Evolutionary conservation across 2,113 vertebrate species (phyloP).

Genomic region (Lepus timidus): DNA sequence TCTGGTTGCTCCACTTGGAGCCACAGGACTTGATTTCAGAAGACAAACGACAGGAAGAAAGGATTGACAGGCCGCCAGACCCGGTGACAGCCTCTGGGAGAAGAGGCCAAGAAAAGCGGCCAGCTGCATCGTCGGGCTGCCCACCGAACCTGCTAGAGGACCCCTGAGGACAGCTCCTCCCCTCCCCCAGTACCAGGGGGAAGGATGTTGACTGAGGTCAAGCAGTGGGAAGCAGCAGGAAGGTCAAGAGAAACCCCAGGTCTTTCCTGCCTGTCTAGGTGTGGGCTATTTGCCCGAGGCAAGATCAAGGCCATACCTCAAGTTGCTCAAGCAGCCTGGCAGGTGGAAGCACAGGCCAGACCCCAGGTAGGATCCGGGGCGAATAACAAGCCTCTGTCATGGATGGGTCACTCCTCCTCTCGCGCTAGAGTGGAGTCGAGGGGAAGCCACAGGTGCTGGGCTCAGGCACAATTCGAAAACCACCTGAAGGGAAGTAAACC

Average conservation of each 20-base stretch:
- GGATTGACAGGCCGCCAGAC: background rate
- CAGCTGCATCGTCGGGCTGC: background rate
- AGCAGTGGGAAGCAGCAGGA: background rate
- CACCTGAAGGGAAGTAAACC: background rate
- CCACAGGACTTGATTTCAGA: background rate
- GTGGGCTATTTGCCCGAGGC: slow-evolving; percentile 12
- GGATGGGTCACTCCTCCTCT: background rate
- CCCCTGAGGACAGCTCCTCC: background rate
- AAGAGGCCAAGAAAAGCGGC: background rate
- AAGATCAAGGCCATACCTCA: background rate
- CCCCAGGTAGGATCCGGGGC: background rate
- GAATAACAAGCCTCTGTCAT: background rate
- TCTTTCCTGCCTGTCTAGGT: background rate
- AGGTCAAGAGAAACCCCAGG: background rate
- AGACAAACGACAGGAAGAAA: background rate
- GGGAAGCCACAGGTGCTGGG: background rate
- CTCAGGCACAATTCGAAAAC: background rate
- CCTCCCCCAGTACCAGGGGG: background rate
- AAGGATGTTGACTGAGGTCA: background rate
- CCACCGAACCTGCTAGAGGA: background rate
- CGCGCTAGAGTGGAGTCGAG: background rate
- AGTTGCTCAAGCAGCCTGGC: slow-evolving; percentile 45
- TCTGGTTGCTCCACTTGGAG: background rate
- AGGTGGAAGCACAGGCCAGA: background rate
- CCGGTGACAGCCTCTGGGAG: background rate